phyloP scores from a whole-genome alignment of 2,888 invertebrate species.

The Noctua janthina region DNA sequence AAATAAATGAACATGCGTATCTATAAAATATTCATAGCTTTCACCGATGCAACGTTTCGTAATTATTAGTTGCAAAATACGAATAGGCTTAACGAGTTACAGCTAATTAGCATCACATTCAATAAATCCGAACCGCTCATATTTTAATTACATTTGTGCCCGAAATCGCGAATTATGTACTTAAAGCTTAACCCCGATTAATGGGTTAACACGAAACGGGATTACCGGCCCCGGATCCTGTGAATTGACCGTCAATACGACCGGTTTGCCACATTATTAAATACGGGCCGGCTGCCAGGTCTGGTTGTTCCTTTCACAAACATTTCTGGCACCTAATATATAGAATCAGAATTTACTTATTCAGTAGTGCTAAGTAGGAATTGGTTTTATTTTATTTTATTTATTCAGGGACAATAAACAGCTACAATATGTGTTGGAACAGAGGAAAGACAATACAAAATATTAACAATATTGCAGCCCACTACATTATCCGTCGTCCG shows the following conservation, averaged over 20 bases:
- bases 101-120: neutral
- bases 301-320: neutral
- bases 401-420: too few species aligned
- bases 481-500: too few species aligned
- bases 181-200: conserved; percentile 21
- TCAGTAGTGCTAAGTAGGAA: neutral
- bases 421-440: too few species aligned
- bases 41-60: neutral
- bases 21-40: neutral
- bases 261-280: conserved; percentile 18
- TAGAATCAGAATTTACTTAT: neutral
- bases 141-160: neutral
- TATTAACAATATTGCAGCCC: too few species aligned
- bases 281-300: neutral
- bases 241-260: neutral
- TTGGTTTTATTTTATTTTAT: neutral
- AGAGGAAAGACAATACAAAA: too few species aligned
- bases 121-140: neutral
- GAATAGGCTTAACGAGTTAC: neutral
- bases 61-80: neutral
- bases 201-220: conserved; percentile 12
- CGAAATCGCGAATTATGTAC: conserved; percentile 17
- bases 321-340: neutral
- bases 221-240: neutral
- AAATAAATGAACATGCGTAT: too few species aligned